phyloP scores from a whole-genome alignment of 2,113 vertebrate species.

The Salvator merianae region DNA sequence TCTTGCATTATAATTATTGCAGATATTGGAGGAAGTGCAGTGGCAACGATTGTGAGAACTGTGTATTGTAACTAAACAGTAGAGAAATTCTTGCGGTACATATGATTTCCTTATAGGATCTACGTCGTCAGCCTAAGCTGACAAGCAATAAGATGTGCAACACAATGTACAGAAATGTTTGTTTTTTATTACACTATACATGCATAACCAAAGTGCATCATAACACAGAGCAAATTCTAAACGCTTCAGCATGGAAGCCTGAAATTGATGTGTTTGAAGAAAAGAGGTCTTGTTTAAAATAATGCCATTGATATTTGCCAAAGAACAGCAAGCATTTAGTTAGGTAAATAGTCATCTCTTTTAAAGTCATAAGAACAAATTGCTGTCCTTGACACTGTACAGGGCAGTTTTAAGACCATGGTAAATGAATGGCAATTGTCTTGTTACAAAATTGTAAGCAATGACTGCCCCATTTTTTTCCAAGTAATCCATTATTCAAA shows the following conservation, averaged over 20 bases:
- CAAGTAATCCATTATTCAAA: background rate
- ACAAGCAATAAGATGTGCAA: conserved; percentile 56
- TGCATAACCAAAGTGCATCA: conserved; percentile 59
- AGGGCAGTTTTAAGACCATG: background rate
- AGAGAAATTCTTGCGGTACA: too few species aligned
- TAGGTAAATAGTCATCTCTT: background rate
- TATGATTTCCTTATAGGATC: background rate
- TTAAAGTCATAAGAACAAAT: background rate
- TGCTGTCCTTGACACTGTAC: background rate
- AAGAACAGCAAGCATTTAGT: background rate
- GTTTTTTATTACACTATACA: conserved; percentile 62
- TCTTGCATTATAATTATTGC: too few species aligned
- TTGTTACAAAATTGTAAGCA: background rate
- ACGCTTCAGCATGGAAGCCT: conserved; percentile 33
- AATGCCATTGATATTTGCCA: conserved; percentile 30
- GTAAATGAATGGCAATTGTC: conserved; percentile 2
- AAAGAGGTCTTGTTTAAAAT: conserved; percentile 25
- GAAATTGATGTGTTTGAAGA: conserved; percentile 27
- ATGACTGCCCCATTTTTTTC: conserved; percentile 9
- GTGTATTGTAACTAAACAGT: background rate
- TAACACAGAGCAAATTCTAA: conserved; percentile 41
- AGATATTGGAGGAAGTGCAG: background rate
- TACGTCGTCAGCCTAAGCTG: conserved; percentile 64
- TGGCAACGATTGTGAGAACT: background rate
- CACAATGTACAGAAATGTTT: conserved; percentile 62